Percentiles rank a stretch among this genome's conserved stretches.
phyloP scores from a whole-genome alignment of 37 sponge, comb jelly and placozoan genomes.

The Crambe crambe region DNA sequence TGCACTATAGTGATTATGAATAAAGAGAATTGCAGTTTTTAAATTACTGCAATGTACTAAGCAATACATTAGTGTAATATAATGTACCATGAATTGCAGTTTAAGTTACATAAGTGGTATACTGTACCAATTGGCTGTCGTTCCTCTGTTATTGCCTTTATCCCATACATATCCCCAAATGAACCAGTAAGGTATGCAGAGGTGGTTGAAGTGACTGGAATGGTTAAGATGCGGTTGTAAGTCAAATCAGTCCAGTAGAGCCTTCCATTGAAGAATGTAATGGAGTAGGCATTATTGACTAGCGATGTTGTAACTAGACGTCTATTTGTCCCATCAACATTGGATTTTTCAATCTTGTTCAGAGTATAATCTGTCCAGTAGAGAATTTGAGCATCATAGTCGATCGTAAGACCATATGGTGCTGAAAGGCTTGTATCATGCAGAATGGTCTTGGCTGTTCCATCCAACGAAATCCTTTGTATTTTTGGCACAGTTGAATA shows the following conservation, averaged over 20 bases:
- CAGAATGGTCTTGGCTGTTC: constrained; percentile 14
- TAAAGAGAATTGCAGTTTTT: not conserved
- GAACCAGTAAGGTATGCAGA: not conserved
- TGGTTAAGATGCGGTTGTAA: not conserved
- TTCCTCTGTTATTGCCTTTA: constrained; percentile 1
- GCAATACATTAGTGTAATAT: no score
- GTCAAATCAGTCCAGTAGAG: constrained; percentile 31
- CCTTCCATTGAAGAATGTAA: constrained; percentile 3
- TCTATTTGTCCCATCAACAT: constrained; percentile 24
- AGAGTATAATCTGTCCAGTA: constrained; percentile 31
- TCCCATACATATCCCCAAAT: constrained; percentile 3
- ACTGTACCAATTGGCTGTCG: constrained; percentile 1
- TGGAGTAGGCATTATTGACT: constrained; percentile 11
- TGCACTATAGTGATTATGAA: not conserved
- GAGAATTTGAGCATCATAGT: constrained; percentile 15
- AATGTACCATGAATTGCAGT: not conserved
- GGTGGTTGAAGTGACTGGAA: not conserved
- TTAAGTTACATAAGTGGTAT: not conserved
- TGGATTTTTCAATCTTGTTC: constrained; percentile 23
- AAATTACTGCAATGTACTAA: not conserved
- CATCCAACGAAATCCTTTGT: constrained; percentile 23
- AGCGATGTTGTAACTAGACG: not conserved
- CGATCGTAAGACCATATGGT: constrained; percentile 26
- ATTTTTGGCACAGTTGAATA: constrained; percentile 17
- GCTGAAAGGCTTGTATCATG: constrained; percentile 5